Evolutionary conservation across 2,888 invertebrate species (phyloP).

Genomic region (Leptinotarsa peninsularis): DNA sequence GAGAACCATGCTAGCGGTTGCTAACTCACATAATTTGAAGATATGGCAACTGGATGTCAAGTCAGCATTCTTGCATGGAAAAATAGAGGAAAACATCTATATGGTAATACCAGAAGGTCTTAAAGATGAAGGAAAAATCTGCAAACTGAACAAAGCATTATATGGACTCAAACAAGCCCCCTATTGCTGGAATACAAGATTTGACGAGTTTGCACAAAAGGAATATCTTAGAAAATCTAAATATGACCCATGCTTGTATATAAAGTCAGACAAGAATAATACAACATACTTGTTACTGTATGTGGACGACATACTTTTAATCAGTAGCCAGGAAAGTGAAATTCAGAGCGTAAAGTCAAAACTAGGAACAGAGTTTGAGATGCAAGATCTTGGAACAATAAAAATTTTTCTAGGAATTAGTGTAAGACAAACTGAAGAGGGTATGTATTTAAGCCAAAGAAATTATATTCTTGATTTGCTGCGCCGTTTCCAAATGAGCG

Average conservation of each 20-base stretch:
- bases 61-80: constrained; percentile 55
- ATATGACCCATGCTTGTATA: constrained; percentile 50
- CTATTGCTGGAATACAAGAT: constrained; percentile 51
- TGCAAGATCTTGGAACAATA: background rate
- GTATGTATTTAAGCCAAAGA: background rate
- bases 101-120: constrained; percentile 49
- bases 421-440: background rate
- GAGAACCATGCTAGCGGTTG: constrained; percentile 29
- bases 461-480: background rate
- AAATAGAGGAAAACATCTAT: constrained; percentile 39
- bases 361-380: background rate
- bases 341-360: background rate
- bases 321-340: background rate
- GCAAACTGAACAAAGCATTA: constrained; percentile 15
- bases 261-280: background rate
- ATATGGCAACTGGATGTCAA: constrained; percentile 48
- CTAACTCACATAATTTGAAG: background rate
- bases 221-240: constrained; percentile 44
- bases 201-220: constrained; percentile 43
- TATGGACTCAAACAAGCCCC: constrained; percentile 52
- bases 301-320: background rate
- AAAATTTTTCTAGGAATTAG: background rate
- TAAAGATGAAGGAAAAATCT: constrained; percentile 28
- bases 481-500: background rate
- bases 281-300: background rate